A percentile compares a stretch with the other conserved stretches of the same genome.
These are phyloP conservation scores for Encarsia formosa DNA, from an alignment of 2,888 invertebrate species.

Conservation along the genomic window DNA sequence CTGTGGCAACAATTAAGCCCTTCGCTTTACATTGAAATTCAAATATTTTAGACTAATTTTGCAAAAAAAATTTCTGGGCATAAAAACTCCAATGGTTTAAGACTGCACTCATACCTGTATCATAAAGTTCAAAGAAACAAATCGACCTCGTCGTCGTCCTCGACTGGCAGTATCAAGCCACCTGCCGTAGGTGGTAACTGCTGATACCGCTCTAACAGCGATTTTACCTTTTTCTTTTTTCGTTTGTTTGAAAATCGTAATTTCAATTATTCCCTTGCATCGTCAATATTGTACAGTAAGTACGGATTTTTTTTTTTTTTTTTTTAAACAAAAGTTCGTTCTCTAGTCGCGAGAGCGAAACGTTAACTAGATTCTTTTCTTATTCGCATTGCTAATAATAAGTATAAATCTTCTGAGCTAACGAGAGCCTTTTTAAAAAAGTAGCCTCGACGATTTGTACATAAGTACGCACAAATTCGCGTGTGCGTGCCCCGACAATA, in stretches of 20 bases:
- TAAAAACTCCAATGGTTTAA: no score
- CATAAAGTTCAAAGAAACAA: no score
- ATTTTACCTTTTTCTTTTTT: not conserved
- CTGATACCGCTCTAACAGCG: conserved; percentile 12
- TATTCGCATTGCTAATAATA: conserved; percentile 4
- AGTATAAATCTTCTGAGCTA: conserved; percentile 16
- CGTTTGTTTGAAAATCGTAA: not conserved
- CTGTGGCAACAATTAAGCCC: no score
- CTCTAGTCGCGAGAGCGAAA: conserved; percentile 1
- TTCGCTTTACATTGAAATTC: no score
- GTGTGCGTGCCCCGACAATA: conserved; percentile 19
- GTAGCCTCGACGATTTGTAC: conserved; percentile 7
- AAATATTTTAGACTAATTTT: no score
- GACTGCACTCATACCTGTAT: no score
- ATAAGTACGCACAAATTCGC: conserved; percentile 7
- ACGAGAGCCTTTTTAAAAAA: conserved; percentile 14
- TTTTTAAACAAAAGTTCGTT: not conserved
- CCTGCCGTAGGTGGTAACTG: conserved; percentile 21
- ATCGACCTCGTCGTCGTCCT: no score
- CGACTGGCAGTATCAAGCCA: conserved; percentile 11
- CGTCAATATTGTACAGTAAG: no score
- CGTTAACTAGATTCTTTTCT: conserved; percentile 16
- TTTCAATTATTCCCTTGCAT: no score
- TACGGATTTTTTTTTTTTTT: not conserved
- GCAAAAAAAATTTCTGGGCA: no score